These are phyloP conservation scores for Atherinosoma microstoma DNA, from an alignment of 2,797 vertebrate species.

Conservation along the genomic window DNA sequence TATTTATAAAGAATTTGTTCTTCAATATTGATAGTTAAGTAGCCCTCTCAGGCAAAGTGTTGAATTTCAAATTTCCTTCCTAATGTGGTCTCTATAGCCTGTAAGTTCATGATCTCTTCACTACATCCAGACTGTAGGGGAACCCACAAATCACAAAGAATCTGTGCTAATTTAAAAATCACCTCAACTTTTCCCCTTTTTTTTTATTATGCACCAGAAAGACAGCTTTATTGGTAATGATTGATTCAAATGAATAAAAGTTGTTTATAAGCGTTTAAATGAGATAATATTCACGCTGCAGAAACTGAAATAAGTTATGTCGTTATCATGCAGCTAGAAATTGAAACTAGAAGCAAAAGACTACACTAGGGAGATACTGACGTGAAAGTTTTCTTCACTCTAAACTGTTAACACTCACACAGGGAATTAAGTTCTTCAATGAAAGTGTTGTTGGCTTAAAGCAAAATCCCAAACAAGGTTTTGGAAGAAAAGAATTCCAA, in stretches of 20 bases:
- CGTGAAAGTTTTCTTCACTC: slow-evolving; percentile 33
- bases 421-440: slow-evolving; percentile 58
- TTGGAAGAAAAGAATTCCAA: slow-evolving; percentile 26
- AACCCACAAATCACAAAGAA: slow-evolving; percentile 11
- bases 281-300: neutral
- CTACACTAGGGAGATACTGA: slow-evolving; percentile 33
- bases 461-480: slow-evolving; percentile 47
- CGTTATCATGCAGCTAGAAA: slow-evolving; percentile 13
- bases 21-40: slow-evolving; percentile 36
- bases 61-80: slow-evolving; percentile 49
- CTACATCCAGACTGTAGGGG: slow-evolving; percentile 17
- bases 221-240: slow-evolving; percentile 27
- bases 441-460: slow-evolving; percentile 53
- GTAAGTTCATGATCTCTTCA: slow-evolving; percentile 2
- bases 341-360: slow-evolving; percentile 32
- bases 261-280: slow-evolving; percentile 8
- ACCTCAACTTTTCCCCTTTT: slow-evolving; percentile 22
- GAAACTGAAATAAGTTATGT: slow-evolving; percentile 19
- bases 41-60: slow-evolving; percentile 6
- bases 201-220: slow-evolving; percentile 40
- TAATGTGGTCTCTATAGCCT: neutral
- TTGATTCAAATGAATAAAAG: slow-evolving; percentile 21
- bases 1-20: slow-evolving; percentile 42
- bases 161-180: slow-evolving; percentile 20
- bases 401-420: slow-evolving; percentile 61